phyloP scores from a whole-genome alignment of 2,797 vertebrate genomes.

The Hypotaenidia philippensis region DNA sequence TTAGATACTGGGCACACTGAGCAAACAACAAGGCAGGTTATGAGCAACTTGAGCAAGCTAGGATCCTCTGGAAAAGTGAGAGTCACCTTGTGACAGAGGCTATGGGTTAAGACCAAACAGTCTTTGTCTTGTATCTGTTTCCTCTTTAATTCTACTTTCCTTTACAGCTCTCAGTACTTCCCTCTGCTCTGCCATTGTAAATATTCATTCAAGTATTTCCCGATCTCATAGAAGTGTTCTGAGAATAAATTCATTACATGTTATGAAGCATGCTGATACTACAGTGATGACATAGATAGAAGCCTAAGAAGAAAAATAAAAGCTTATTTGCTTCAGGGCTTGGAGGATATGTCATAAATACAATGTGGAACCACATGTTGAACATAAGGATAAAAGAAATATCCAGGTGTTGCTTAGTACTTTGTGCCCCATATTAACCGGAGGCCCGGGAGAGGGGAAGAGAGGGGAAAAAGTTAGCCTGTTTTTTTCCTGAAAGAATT shows the following conservation, averaged over 20 bases:
- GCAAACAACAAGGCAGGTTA: not conserved
- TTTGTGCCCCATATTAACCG: not conserved
- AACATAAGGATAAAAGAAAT: conserved; percentile 46
- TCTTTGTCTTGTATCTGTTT: not conserved
- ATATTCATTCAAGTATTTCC: conserved; percentile 8
- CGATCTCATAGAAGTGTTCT: not conserved
- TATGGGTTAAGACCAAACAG: not conserved
- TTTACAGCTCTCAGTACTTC: not conserved
- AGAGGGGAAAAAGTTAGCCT: not conserved
- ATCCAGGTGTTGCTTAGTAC: conserved; percentile 23
- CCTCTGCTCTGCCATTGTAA: not conserved
- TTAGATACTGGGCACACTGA: not conserved
- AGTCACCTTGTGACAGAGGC: not conserved
- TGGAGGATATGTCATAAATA: not conserved
- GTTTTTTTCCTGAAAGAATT: not conserved
- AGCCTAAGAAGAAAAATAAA: conserved; percentile 39
- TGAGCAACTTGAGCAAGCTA: not conserved
- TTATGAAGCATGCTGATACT: not conserved
- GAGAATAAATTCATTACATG: conserved; percentile 24
- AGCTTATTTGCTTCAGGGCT: conserved; percentile 20
- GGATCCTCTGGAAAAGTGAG: not conserved
- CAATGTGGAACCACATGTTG: conserved; percentile 24
- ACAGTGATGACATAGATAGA: conserved; percentile 21
- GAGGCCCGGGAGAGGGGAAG: not conserved
- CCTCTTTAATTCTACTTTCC: not conserved